phyloP scores from a whole-genome alignment of 2,113 vertebrate genomes.

The Phrynosoma platyrhinos region DNA sequence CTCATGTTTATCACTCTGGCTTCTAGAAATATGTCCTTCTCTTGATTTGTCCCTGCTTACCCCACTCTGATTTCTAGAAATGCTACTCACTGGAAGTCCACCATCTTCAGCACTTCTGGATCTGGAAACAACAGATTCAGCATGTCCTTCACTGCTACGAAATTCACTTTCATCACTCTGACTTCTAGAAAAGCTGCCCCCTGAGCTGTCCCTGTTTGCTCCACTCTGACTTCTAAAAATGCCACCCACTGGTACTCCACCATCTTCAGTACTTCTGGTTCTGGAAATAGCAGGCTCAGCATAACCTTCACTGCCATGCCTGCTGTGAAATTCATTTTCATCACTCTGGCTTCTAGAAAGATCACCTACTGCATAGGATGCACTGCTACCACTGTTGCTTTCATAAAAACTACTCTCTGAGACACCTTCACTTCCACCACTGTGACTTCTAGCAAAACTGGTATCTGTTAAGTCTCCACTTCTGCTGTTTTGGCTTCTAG shows the following conservation, averaged over 20 bases:
- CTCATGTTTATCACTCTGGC: not conserved
- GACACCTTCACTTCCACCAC: not conserved
- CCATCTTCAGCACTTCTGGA: constrained; percentile 22
- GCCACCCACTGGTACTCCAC: constrained; percentile 1
- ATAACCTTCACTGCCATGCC: not conserved
- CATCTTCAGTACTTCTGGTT: constrained; percentile 8
- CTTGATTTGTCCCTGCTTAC: not conserved
- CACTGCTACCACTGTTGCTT: constrained; percentile 1
- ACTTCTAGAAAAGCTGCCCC: constrained; percentile 8
- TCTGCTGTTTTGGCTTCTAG: not conserved
- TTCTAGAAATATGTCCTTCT: not conserved
- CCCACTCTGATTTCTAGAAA: not conserved
- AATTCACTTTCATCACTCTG: not conserved
- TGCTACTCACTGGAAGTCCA: not conserved
- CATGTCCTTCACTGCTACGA: not conserved
- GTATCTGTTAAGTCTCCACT: not conserved
- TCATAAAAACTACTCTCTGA: not conserved
- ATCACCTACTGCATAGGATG: not conserved
- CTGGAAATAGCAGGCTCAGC: not conserved
- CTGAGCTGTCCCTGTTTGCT: not conserved
- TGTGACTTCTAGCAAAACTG: not conserved
- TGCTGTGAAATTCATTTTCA: not conserved
- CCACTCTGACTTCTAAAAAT: not conserved
- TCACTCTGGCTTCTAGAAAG: constrained; percentile 25
- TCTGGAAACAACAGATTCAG: not conserved